Evolutionary conservation across 2,113 vertebrate genomes (phyloP).

Genomic region (Ariopsis seemanni): DNA sequence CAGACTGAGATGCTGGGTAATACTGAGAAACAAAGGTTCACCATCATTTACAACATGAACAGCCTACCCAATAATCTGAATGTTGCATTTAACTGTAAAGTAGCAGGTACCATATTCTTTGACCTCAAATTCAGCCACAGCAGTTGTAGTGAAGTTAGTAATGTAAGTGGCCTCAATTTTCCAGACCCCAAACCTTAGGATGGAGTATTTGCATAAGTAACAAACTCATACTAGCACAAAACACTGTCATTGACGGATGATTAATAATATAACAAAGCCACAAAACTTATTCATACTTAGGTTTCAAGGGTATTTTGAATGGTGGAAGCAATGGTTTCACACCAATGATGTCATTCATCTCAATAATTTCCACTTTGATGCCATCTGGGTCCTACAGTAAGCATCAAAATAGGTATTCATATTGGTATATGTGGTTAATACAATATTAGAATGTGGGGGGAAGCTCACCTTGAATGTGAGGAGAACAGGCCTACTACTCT

Average conservation of each 20-base stretch:
- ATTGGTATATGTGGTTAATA: background rate
- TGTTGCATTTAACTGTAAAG: background rate
- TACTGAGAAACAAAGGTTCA: slow-evolving; percentile 56
- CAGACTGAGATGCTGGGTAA: slow-evolving; percentile 71
- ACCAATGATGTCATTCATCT: slow-evolving; percentile 83
- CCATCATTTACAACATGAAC: background rate
- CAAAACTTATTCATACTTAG: slow-evolving; percentile 75
- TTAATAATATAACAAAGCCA: background rate
- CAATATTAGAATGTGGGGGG: background rate
- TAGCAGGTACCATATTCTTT: slow-evolving; percentile 86
- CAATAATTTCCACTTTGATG: slow-evolving; percentile 78
- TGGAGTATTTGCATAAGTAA: background rate
- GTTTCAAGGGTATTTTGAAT: slow-evolving; percentile 90
- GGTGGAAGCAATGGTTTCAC: slow-evolving; percentile 84
- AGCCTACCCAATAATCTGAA: no score
- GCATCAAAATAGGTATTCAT: slow-evolving; percentile 8
- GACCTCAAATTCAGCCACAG: slow-evolving; percentile 81
- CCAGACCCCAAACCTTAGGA: slow-evolving; percentile 84
- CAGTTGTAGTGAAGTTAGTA: slow-evolving; percentile 78
- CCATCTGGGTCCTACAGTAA: slow-evolving; percentile 81
- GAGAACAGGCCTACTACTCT: slow-evolving; percentile 76
- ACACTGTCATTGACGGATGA: background rate
- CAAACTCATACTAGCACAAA: background rate
- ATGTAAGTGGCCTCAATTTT: slow-evolving; percentile 83
- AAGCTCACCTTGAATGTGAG: slow-evolving; percentile 83